Evolutionary conservation across 1,140 invertebrate species (phyloP), one percentile per base, ranked within the genome.

Genomic region (Carposina sasakii): DNA sequence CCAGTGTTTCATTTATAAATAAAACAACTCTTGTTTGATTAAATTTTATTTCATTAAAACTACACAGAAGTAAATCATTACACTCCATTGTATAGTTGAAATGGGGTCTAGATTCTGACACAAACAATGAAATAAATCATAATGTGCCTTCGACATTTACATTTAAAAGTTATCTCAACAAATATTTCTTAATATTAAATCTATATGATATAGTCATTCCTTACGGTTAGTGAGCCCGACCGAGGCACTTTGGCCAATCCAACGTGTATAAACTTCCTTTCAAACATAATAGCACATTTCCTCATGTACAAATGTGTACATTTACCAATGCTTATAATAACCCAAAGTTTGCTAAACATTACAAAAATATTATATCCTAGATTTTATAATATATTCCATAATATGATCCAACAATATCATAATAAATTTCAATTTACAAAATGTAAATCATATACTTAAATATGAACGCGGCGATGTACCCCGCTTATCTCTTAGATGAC

Each of bases 31-130:
- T 9, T 8, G 9, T 57, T 67, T 67, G 64, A 75, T 73, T 77
- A 70, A 71, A 71, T 54, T 81, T 81, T 78, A 76, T 77, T 82
- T 78, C n/a, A 76, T 68, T 77, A 76, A 76, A 78, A 70, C 69
- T 82, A 82, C 73, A 77, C 60, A 73, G 67, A 73, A 65, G 65
- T 72, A 66, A 66, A 70, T 69, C 63, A 57, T 60, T 67, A 75
- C 59, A 73, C 66, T 72, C 63, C 52, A 63, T 64, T 48, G 67
- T 57, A 63, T 69, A 71, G 50, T 61, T n/a, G n/a, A n/a, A n/a
- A n/a, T n/a, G n/a, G n/a, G 67, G 69, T 67, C 68, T 71, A 72
- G 44, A 71, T 68, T 65, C 60, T 60, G 60, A 68, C 57, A 66
- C 12, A 71, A 67, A 67, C 71, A 71, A 61, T 68, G 63, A 72